Conservation (phyloP, 2,113 vertebrate genomes). For the Seriola rivoliana region DNA sequence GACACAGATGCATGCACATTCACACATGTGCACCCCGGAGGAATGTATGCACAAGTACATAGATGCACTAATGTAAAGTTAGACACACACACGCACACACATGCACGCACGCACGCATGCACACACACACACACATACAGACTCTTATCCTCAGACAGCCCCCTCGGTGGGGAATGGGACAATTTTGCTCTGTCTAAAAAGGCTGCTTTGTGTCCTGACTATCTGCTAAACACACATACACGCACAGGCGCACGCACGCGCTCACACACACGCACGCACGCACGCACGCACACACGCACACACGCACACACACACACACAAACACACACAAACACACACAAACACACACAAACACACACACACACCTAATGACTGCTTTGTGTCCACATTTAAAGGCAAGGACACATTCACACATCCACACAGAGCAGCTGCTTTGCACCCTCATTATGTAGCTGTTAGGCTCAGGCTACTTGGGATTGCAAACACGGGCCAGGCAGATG, state of each 20-base stretch:
- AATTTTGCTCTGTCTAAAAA: slow-evolving; percentile 72
- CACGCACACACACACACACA: neutral
- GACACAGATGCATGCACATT: neutral
- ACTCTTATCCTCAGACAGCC: slow-evolving; percentile 60
- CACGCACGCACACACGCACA: no score
- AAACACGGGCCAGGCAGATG: slow-evolving; percentile 78
- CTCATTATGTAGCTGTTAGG: slow-evolving; percentile 73
- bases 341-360: slow-evolving; percentile 43
- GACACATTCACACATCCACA: slow-evolving; percentile 51
- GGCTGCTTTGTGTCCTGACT: slow-evolving; percentile 73
- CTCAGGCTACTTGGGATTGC: slow-evolving; percentile 78
- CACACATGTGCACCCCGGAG: neutral
- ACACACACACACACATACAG: slow-evolving; percentile 9
- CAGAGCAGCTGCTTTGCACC: slow-evolving; percentile 77
- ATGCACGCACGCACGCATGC: neutral
- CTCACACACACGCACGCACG: no score
- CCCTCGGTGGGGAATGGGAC: slow-evolving; percentile 59
- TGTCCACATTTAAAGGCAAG: slow-evolving; percentile 58
- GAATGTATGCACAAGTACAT: neutral
- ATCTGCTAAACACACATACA: slow-evolving; percentile 60
- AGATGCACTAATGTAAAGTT: neutral
- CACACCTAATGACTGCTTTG: slow-evolving; percentile 74
- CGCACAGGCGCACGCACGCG: neutral
- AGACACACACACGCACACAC: neutral
- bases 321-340: slow-evolving; percentile 52